A percentile compares a stretch with the other conserved stretches of the same genome.
Conservation (phyloP, 2,113 vertebrate species). For the Nycticebus coucang region DNA sequence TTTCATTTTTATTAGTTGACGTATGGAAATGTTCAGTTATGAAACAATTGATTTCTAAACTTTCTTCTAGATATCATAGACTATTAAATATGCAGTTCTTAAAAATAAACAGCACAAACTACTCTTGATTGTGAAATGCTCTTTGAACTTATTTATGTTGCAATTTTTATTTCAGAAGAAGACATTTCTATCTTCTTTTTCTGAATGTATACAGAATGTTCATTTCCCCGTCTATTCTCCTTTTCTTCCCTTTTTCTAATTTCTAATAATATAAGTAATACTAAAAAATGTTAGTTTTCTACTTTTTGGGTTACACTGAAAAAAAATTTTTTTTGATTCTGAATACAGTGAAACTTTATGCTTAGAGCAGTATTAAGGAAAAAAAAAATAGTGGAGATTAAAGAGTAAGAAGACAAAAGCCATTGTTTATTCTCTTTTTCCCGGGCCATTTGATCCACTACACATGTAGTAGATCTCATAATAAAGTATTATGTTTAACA, state of each 20-base stretch:
- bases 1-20: not conserved
- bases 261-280: not conserved
- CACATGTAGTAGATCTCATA: not conserved
- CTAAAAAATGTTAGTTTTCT: not conserved
- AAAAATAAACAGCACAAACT: not conserved
- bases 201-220: not conserved
- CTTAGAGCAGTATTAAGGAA: not conserved
- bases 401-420: not conserved
- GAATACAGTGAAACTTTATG: not conserved
- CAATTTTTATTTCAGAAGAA: not conserved
- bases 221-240: not conserved
- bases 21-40: constrained; percentile 1
- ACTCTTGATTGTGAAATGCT: not conserved
- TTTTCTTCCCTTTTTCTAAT: not conserved
- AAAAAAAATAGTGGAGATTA: not conserved
- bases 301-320: not conserved
- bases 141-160: not conserved
- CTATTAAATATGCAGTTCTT: not conserved
- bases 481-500: not conserved
- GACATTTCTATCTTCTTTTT: not conserved
- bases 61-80: not conserved
- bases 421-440: not conserved
- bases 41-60: not conserved
- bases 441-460: not conserved
- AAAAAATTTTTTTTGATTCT: not conserved